Evolutionary conservation across 2,888 invertebrate genomes (phyloP).

Genomic region (Alloscopus bannaensis): DNA sequence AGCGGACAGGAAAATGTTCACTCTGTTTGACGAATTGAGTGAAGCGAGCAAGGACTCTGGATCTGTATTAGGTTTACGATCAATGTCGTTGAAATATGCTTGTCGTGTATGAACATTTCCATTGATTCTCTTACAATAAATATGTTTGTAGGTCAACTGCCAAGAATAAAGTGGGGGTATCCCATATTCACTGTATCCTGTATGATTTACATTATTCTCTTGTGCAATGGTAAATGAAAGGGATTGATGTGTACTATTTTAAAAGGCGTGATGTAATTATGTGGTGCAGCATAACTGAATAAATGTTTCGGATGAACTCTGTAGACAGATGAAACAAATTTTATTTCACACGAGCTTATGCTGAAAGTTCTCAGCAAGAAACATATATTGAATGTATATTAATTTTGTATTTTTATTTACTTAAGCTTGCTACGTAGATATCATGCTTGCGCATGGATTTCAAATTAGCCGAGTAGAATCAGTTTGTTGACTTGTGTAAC

Average conservation of each 20-base stretch:
- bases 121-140: background rate
- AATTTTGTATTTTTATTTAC: background rate
- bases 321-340: background rate
- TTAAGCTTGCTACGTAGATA: background rate
- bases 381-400: background rate
- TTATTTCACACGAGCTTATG: background rate
- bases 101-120: no score
- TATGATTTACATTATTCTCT: background rate
- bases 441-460: slow-evolving; percentile 2
- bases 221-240: background rate
- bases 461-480: background rate
- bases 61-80: background rate
- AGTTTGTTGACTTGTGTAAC: slow-evolving; percentile 8
- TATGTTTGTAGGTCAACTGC: background rate
- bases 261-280: background rate
- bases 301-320: background rate
- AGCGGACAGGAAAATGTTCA: slow-evolving; percentile 12
- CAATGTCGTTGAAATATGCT: no score
- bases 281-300: background rate
- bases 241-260: background rate
- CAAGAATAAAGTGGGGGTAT: background rate
- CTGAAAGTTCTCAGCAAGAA: background rate
- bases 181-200: no score
- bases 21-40: slow-evolving; percentile 9
- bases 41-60: background rate